Conservation (phyloP, 1,140 invertebrate species). For the Riptortus pedestris region DNA sequence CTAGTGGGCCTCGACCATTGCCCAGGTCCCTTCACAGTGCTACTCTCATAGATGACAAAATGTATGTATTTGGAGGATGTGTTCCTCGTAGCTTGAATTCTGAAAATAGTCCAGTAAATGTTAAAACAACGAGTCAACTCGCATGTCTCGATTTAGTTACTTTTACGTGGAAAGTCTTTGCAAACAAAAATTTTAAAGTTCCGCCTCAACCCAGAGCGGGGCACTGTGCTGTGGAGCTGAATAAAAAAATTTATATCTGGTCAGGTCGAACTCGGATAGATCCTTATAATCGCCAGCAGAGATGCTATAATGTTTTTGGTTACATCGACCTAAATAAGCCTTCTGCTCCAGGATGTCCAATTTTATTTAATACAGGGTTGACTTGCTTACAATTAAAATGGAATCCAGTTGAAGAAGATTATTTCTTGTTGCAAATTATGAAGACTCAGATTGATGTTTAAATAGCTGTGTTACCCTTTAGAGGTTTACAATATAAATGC, state of each 20-base stretch:
- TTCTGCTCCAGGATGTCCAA: too few relatives aligned
- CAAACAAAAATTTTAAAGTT: conserved; percentile 77
- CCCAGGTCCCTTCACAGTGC: conserved; percentile 93
- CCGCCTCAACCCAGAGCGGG: conserved; percentile 89
- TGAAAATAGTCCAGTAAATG: conserved; percentile 86
- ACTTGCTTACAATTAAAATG: too few relatives aligned
- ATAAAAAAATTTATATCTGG: conserved; percentile 93
- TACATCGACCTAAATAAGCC: too few relatives aligned
- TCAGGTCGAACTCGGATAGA: conserved; percentile 97
- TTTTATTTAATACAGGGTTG: too few relatives aligned
- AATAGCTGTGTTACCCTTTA: too few relatives aligned
- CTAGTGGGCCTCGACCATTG: conserved; percentile 75
- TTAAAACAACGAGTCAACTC: conserved; percentile 97
- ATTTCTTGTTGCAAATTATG: too few relatives aligned
- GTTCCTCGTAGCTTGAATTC: conserved; percentile 51
- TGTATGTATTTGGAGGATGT: conserved; percentile 99
- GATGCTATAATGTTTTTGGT: too few relatives aligned
- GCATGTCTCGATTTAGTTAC: conserved; percentile 87
- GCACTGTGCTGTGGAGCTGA: conserved; percentile 91
- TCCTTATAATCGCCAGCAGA: too few relatives aligned
- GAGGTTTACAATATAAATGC: too few relatives aligned
- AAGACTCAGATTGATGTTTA: too few relatives aligned
- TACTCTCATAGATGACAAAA: conserved; percentile 84
- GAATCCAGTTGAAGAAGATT: too few relatives aligned
- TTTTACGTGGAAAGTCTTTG: conserved; percentile 86